Base-by-base conservation (phyloP, 2,888 invertebrate genomes). In the Chalcosyrphus nemorum region DNA sequence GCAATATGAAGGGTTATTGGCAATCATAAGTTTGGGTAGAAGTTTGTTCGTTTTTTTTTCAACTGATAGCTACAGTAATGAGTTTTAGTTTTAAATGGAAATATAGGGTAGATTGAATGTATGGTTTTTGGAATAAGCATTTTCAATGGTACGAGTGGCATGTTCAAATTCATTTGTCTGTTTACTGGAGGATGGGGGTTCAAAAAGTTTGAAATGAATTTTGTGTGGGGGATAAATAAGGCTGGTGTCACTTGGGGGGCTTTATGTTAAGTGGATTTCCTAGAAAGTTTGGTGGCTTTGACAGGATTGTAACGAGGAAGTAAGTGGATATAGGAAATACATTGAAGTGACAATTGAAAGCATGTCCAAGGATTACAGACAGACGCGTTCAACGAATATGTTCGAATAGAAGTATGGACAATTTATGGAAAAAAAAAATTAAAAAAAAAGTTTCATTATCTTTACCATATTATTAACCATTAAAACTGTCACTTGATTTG, bases 61-160 rank as follows among this genome's bases (percentile, higher is more conserved):
- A 63, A 43, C 74, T 32, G 52, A 52, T 61, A 72, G 59, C 52
- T 29, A 41, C 38, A 27, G 63, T 63, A 54, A 63, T 74, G 63
- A 35, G 72, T 72, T 72, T 72, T 45, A 54, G 63, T 74, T 74
- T 63, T 54, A 24, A 63, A 56, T 63, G 35, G 11, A 74, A n/a
- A n/a, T n/a, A 56, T 27, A 2, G 24, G 15, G 35, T 45, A 5
- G 56, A 35, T 43, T 43, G 29, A 15, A 45, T 29, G 43, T 7
- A 17, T 70, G 21, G 56, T 21, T 52, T 68, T 29, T n/a, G n/a
- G 24, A 19, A 47, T 19, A 47, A 19, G 45, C 17, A 6, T 11
- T 43, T n/a, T 29, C 29, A 45, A 61, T 45, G 43, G 43, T 17
- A 6, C n/a, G 38, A 9, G 15, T 3, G 2, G 43, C 41, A 17